These are phyloP conservation scores for Drosophila subquinaria DNA, from an alignment of 2,888 invertebrate species.

Conservation along the genomic window DNA sequence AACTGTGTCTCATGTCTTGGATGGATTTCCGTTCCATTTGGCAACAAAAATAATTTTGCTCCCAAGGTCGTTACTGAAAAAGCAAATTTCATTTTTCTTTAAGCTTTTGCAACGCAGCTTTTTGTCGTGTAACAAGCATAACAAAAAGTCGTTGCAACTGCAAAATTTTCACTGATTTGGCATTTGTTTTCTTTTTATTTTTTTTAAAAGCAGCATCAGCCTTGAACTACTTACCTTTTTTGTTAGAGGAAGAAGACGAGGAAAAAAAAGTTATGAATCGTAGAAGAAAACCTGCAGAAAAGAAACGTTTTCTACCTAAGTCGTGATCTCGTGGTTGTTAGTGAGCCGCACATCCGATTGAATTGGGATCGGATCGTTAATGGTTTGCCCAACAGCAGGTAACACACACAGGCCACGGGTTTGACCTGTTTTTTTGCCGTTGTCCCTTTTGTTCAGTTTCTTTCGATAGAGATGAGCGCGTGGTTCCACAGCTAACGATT, in stretches of 20 bases:
- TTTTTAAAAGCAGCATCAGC: constrained; percentile 24
- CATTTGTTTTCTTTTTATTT: constrained; percentile 22
- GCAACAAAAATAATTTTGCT: not conserved
- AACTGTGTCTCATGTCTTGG: constrained; percentile 1
- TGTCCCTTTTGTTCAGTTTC: constrained; percentile 25
- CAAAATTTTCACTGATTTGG: constrained; percentile 17
- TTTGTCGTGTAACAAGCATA: not conserved
- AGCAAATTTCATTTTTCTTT: not conserved
- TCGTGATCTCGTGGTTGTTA: constrained; percentile 40
- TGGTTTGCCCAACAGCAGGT: constrained; percentile 17
- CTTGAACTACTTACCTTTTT: constrained; percentile 49
- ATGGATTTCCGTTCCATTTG: constrained; percentile 8
- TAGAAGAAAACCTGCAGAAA: constrained; percentile 28
- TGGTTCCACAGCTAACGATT: not conserved
- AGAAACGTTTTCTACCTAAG: constrained; percentile 36
- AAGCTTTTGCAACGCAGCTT: constrained; percentile 2
- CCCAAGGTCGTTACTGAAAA: constrained; percentile 27
- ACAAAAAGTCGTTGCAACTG: constrained; percentile 11
- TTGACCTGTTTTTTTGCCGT: constrained; percentile 48
- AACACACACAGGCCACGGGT: constrained; percentile 18
- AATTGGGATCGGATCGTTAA: constrained; percentile 27
- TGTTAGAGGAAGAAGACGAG: constrained; percentile 12
- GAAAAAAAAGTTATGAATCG: constrained; percentile 29
- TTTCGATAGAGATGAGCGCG: constrained; percentile 31
- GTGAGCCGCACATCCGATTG: constrained; percentile 71